Base-by-base conservation (phyloP, 2,113 vertebrate species). In the rabbit (Oryctolagus cuniculus) region DNA sequence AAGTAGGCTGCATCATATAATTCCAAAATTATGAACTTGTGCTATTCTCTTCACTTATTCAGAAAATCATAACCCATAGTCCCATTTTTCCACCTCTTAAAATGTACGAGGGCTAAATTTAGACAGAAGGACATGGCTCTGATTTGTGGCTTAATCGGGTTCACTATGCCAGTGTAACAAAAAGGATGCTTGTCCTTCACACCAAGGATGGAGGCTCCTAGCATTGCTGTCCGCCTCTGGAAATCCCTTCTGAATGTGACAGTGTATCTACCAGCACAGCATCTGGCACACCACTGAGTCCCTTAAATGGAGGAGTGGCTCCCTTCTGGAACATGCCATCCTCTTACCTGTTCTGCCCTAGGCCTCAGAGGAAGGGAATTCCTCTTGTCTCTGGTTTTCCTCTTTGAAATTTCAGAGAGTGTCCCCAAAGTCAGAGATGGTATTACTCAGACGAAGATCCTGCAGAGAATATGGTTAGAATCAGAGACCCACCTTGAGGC, bases 31-130 rank as follows among this genome's bases (percentile, higher is more conserved):
- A 92, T 12, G 73, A 55, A 51, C 82, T 53, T 27, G 8, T 63
- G 74, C 70, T 88, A 9, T 93, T 94, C 85, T 89, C 86, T 72
- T 90, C 67, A 72, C 69, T 31, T 58, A 29, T 82, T 73, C 49
- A 80, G 87, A 86, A 83, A 87, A 36, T 36, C 67, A 38, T 83
- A 80, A 15, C 15, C 53, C n/a, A 27, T 29, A 22, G 34, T 81
- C 58, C 75, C 77, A 73, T 67, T 34, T 61, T 27, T 78, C 51
- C 31, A 67, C 63, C 44, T 87, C 61, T 80, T 31, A 49, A 91
- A 84, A 87, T 44, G 77, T 51, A 10, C 22, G 21, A 6, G 82
- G 81, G n/a, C 58, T 97, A 89, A 75, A 89, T 96, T 82, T 85
- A 92, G 91, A 91, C 34, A 49, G 64, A 78, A 96, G 58, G 53